These are phyloP conservation scores for Dipodomys merriami DNA, from an alignment of 2,113 vertebrate species.

Conservation along the genomic window DNA sequence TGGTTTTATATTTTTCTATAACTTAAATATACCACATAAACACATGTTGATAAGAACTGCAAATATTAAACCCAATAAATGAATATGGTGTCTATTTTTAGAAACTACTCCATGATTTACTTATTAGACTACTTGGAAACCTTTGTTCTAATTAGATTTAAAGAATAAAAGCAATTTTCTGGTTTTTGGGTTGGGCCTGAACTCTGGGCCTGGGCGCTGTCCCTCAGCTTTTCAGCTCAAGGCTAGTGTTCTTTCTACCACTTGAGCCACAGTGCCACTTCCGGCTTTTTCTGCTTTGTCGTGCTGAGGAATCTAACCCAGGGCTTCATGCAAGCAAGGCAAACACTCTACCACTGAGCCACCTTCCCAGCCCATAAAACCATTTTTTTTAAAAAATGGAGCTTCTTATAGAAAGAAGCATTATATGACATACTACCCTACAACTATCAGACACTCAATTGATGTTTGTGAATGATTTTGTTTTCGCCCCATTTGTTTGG, in stretches of 20 bases:
- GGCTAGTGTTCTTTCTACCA: too few relatives aligned
- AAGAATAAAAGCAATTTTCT: background rate
- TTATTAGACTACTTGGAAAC: background rate
- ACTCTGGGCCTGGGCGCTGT: too few relatives aligned
- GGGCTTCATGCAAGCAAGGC: too few relatives aligned
- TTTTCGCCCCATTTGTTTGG: too few relatives aligned
- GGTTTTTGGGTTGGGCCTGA: too few relatives aligned
- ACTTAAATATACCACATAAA: constrained; percentile 1
- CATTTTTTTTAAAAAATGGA: background rate
- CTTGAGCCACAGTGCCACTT: too few relatives aligned
- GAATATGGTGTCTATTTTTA: background rate
- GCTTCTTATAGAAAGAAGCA: background rate
- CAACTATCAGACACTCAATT: background rate
- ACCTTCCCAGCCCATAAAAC: too few relatives aligned
- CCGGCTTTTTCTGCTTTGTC: too few relatives aligned
- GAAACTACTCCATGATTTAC: background rate
- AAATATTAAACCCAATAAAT: background rate
- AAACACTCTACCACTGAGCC: too few relatives aligned
- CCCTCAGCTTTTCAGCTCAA: too few relatives aligned
- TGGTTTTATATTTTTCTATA: background rate
- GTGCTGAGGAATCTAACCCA: too few relatives aligned
- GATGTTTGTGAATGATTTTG: background rate
- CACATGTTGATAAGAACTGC: background rate
- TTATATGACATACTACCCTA: background rate
- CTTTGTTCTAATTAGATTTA: background rate